A percentile compares a stretch with the other conserved stretches of the same genome.
Conservation (phyloP, 2,797 vertebrate genomes). For the Chiroxiphia lanceolata region DNA sequence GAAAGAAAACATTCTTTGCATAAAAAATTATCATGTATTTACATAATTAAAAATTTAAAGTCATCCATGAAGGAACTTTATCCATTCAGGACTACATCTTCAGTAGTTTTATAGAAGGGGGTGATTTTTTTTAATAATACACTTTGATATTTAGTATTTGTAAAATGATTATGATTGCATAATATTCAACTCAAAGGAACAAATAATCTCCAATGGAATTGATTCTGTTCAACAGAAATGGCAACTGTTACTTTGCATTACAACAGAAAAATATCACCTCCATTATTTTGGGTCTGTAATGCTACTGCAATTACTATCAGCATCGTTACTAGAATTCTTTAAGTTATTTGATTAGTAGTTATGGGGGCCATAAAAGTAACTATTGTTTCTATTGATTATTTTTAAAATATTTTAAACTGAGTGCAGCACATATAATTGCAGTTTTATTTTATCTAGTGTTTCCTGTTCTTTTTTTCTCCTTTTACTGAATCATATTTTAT, state of each 20-base stretch:
- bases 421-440: not conserved
- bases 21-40: not conserved
- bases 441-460: not conserved
- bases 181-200: not conserved
- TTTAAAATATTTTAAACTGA: not conserved
- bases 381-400: slow-evolving; percentile 17
- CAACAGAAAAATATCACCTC: not conserved
- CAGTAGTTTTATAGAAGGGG: not conserved
- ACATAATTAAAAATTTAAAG: not conserved
- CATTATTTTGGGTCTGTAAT: not conserved
- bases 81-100: not conserved
- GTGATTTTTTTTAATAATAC: not conserved
- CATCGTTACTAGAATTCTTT: not conserved
- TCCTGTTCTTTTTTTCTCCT: not conserved
- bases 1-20: not conserved
- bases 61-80: not conserved
- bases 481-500: not conserved
- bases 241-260: slow-evolving; percentile 12
- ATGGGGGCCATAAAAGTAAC: not conserved
- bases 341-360: slow-evolving; percentile 1
- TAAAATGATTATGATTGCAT: not conserved
- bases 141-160: not conserved
- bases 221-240: not conserved
- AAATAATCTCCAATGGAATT: not conserved
- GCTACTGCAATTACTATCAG: not conserved